Base-by-base conservation (phyloP, 2,797 vertebrate species). In the Pampus argenteus region DNA sequence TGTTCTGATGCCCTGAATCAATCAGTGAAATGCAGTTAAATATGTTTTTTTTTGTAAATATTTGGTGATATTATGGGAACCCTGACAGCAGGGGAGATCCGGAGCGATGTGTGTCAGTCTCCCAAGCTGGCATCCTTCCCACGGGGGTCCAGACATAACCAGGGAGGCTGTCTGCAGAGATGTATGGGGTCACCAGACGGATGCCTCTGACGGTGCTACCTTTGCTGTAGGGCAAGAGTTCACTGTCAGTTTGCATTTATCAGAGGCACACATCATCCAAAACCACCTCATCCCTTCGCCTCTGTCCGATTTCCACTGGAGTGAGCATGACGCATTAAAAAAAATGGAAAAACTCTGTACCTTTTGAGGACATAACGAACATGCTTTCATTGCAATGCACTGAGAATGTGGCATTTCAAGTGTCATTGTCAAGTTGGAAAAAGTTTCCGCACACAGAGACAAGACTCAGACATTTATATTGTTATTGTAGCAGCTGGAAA, bases 91-190 rank as follows among this genome's bases (percentile, higher is more conserved):
- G 79, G 76, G 66, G 31, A 7, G 49, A 26, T 56, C 48, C 20
- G 45, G 59, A 60, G 66, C 23, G 45, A 83, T 83, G 74, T 72
- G 76, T 85, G 88, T 88, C 79, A 74, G 74, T 72, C 79, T 75
- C 78, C 74, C 77, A 89, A 81, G 83, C 91, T 93, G 93, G 88
- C 85, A 70, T 58, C 61, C 76, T 93, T 95, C 92, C 90, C 92
- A 92, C 84, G 86, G 86, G 81, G 85, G 73, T 87, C 82, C 82
- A 78, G 72, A 76, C 81, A 65, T 40, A 63, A 63, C 63, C 10
- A 71, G 26, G 59, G 79, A 71, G 62, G 66, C 48, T 79, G 88
- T 83, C 82, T 82, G 74, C 71, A 48, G 72, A 69, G 84, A 84
- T 77, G 75, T 66, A 48, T 67, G 78, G 83, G 88, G 91, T 92